Base-by-base conservation (phyloP, 2,113 vertebrate genomes). In the Cephalopterus ornatus region DNA sequence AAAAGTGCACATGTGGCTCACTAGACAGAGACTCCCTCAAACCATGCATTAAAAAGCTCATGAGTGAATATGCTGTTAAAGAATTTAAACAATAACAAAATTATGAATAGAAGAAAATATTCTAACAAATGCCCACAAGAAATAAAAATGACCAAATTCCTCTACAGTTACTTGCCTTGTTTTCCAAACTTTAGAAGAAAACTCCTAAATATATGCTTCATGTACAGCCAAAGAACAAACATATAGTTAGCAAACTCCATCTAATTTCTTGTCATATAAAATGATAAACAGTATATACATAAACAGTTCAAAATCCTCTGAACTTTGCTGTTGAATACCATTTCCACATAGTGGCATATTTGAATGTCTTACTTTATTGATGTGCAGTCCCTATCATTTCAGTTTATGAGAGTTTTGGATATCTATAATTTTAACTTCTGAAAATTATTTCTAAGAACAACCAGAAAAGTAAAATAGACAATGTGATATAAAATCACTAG, bases 381-480 rank as follows among this genome's bases (percentile, higher is more conserved):
- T 26, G 6, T 49, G 28, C 16, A 68, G 55, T 28, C 22, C 61
- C 19, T 87, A 22, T 49, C 56, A 65, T 41, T 80, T 83, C 46
- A 61, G 27, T 77, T 88, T 90, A 80, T 1, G 11, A 81, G 78
- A 88, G 42, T 30, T 87, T 90, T 67, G 61, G 39, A 56, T 91
- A 95, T 55, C 68, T 77, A 61, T 55, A 88, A 75, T 81, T 94
- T 88, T 83, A 46, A 89, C 42, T 70, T 74, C 47, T 84, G 52
- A 67, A 93, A 93, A 96, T 91, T 73, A 91, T 92, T 95, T 93
- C 79, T 84, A 88, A 93, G 83, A 67, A 84, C 42, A 89, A 86
- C 14, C 23, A 83, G 22, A 41, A 83, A 88, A 52, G 75, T 59
- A 78, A 96, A 93, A 92, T 63, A 88, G 42, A 80, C 55, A 39